phyloP scores from a whole-genome alignment of 2,797 vertebrate genomes.

The Lerista edwardsae region DNA sequence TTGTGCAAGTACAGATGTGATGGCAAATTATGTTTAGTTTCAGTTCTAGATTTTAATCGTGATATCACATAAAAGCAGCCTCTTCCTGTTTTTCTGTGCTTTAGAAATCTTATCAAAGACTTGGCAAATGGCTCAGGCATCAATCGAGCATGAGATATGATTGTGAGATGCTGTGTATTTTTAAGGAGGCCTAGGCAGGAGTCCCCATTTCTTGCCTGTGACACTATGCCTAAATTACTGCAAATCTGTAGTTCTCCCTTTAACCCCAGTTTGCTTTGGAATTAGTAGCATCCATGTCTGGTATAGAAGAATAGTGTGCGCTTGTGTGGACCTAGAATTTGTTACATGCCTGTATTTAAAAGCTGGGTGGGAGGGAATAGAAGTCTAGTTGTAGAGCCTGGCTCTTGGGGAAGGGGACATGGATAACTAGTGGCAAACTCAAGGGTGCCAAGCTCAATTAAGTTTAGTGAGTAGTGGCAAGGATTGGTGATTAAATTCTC shows the following conservation, averaged over 20 bases:
- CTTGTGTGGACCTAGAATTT: not conserved
- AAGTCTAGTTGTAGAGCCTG: not conserved
- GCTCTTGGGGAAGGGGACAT: not conserved
- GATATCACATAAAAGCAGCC: conserved; percentile 24
- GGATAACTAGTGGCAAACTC: not conserved
- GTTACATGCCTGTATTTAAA: not conserved
- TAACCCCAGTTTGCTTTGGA: not conserved
- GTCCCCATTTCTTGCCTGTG: too few species aligned
- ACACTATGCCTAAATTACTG: not conserved
- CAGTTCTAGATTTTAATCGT: conserved; percentile 57
- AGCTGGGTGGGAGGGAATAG: not conserved
- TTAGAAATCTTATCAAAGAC: conserved; percentile 32
- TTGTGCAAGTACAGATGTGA: conserved; percentile 32
- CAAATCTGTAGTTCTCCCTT: too few species aligned
- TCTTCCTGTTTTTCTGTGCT: conserved; percentile 34
- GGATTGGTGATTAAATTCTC: not conserved
- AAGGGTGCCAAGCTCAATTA: not conserved
- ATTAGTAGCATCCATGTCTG: not conserved
- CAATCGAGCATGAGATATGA: not conserved
- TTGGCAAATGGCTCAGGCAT: conserved; percentile 7
- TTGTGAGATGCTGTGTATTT: not conserved
- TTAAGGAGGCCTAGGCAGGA: not conserved
- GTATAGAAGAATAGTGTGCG: not conserved
- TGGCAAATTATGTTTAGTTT: conserved; percentile 37
- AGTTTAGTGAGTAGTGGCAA: not conserved